phyloP scores from a whole-genome alignment of 2,888 invertebrate genomes.

The Meloe dianella region DNA sequence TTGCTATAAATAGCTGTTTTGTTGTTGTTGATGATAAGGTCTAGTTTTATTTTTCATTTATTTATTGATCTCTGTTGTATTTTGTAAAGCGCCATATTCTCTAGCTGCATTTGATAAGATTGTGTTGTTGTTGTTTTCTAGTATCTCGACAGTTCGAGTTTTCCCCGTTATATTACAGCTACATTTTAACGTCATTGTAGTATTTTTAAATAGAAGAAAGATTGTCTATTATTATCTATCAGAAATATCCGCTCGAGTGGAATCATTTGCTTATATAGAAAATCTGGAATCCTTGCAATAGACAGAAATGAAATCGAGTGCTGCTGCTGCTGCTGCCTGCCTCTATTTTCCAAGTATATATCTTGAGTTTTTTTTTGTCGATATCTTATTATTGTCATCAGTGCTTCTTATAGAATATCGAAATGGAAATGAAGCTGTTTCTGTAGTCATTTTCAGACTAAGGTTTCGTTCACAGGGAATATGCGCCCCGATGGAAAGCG shows the following conservation, averaged over 20 bases:
- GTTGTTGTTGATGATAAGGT: background rate
- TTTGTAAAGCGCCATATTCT: background rate
- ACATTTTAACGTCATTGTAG: background rate
- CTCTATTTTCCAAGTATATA: no score
- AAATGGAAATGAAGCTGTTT: no score
- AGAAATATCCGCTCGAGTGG: background rate
- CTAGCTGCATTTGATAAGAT: background rate
- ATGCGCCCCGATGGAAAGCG: no score
- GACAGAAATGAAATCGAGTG: background rate
- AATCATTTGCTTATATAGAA: background rate
- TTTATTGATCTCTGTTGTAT: background rate
- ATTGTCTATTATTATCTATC: slow-evolving; percentile 7
- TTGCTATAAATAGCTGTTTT: background rate
- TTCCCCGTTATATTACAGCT: background rate
- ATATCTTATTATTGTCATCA: background rate
- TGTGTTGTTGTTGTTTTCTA: background rate
- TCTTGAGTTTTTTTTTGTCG: background rate
- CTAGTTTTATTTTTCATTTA: background rate
- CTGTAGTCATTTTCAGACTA: no score
- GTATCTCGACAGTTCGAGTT: background rate
- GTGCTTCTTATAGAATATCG: no score
- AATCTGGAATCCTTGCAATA: background rate
- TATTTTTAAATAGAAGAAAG: background rate
- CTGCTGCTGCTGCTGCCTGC: background rate
- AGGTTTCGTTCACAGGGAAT: no score